Evolutionary conservation across 2,113 vertebrate species (phyloP).

Genomic region (Ciconia stormi): DNA sequence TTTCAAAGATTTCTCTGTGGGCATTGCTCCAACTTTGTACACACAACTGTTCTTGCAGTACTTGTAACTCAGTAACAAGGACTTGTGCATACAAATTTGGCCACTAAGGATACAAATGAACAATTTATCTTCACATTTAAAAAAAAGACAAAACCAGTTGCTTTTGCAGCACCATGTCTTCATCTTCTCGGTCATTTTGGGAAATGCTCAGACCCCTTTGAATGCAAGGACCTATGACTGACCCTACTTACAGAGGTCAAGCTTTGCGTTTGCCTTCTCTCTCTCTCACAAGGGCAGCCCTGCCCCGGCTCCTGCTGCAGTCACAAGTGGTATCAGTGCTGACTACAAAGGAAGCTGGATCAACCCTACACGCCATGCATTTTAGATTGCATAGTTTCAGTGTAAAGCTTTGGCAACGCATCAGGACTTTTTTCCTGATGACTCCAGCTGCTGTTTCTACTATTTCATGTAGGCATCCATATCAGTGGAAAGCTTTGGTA

Average conservation of each 20-base stretch:
- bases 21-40: background rate
- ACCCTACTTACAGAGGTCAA: rapidly evolving
- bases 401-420: background rate
- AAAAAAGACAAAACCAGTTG: background rate
- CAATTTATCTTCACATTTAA: background rate
- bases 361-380: rapidly evolving
- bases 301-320: background rate
- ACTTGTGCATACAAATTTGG: background rate
- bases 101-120: background rate
- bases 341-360: background rate
- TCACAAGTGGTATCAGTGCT: background rate
- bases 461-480: background rate
- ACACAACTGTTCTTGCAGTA: background rate
- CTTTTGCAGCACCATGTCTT: background rate
- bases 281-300: background rate
- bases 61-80: background rate
- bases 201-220: rapidly evolving
- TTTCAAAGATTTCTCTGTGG: background rate
- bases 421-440: background rate
- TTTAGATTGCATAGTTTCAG: background rate
- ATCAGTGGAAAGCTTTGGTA: background rate
- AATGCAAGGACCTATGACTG: background rate
- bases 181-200: background rate
- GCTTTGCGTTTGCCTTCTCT: background rate
- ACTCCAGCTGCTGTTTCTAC: background rate